Conservation (phyloP, 1,140 invertebrate genomes). For the Hypsibius dujardini region DNA sequence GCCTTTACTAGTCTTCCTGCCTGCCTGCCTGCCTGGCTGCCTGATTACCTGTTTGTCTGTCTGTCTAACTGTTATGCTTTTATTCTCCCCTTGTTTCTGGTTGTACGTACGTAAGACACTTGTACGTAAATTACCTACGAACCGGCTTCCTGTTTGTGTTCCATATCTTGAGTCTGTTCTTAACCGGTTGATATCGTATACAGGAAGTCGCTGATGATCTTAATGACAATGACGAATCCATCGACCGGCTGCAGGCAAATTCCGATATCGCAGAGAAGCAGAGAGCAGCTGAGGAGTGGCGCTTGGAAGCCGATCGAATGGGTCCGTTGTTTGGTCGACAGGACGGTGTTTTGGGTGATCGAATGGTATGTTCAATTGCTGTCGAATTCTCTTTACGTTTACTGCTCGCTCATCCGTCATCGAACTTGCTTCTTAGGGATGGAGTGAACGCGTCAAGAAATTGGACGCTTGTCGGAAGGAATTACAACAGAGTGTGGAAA, state of each 20-base stretch:
- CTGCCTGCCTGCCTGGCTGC: too few relatives aligned
- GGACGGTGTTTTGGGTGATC: background rate
- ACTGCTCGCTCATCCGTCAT: background rate
- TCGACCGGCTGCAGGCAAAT: background rate
- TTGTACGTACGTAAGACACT: too few relatives aligned
- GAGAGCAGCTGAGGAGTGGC: constrained; percentile 4
- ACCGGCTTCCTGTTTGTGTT: background rate
- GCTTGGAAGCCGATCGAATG: constrained; percentile 12
- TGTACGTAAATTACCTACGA: too few relatives aligned
- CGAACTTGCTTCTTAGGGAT: background rate
- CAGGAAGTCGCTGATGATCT: background rate
- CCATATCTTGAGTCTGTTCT: background rate
- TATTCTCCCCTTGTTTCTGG: too few relatives aligned
- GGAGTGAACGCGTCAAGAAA: constrained; percentile 2
- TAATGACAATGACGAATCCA: background rate
- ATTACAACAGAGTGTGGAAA: background rate
- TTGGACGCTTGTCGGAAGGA: constrained; percentile 8
- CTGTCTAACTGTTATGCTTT: too few relatives aligned
- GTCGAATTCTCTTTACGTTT: background rate
- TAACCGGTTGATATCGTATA: background rate
- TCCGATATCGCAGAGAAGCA: background rate
- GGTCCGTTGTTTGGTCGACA: constrained; percentile 4
- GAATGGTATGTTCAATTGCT: background rate
- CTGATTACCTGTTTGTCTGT: too few relatives aligned
- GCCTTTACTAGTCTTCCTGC: too few relatives aligned